A percentile compares a stretch with the other conserved stretches of the same genome.
Conservation (phyloP, 2,888 invertebrate species). For the Kuschelorhynchus macadamiae region DNA sequence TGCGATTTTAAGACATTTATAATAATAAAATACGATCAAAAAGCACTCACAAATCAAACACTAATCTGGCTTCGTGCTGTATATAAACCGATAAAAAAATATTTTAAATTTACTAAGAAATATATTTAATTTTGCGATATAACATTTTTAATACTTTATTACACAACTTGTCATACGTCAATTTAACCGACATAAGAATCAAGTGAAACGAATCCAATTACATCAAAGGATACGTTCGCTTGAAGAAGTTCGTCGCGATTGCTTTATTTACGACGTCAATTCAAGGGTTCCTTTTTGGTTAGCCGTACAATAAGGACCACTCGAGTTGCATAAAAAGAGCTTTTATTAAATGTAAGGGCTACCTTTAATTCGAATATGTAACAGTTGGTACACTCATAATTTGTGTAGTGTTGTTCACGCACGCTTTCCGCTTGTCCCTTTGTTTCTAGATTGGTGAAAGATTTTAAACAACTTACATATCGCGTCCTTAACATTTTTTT, state of each 20-base stretch:
- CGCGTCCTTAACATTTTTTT: background rate
- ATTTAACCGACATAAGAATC: slow-evolving; percentile 3
- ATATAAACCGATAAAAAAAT: too few relatives aligned
- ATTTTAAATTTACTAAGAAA: too few relatives aligned
- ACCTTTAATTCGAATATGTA: slow-evolving; percentile 56
- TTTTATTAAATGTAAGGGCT: slow-evolving; percentile 45
- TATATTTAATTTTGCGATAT: too few relatives aligned
- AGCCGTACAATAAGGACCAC: slow-evolving; percentile 21
- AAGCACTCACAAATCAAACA: too few relatives aligned
- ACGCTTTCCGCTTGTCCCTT: slow-evolving; percentile 29
- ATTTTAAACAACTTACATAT: slow-evolving; percentile 13
- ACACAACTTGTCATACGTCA: too few relatives aligned
- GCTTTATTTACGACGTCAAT: slow-evolving; percentile 31
- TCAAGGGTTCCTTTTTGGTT: slow-evolving; percentile 27
- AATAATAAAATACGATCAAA: too few relatives aligned
- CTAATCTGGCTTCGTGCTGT: too few relatives aligned
- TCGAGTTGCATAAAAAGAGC: slow-evolving; percentile 19
- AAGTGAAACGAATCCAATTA: slow-evolving; percentile 11
- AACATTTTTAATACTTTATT: too few relatives aligned
- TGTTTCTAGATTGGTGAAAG: slow-evolving; percentile 18
- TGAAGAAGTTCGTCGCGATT: slow-evolving; percentile 17
- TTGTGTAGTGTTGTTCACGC: slow-evolving; percentile 52
- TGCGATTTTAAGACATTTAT: too few relatives aligned
- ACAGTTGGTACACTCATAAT: slow-evolving; percentile 59
- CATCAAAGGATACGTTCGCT: slow-evolving; percentile 14